Evolutionary conservation across 37 sponge, comb jelly and placozoan genomes (phyloP), one percentile per base, ranked within the genome.

Genomic region (Beroe ovata): DNA sequence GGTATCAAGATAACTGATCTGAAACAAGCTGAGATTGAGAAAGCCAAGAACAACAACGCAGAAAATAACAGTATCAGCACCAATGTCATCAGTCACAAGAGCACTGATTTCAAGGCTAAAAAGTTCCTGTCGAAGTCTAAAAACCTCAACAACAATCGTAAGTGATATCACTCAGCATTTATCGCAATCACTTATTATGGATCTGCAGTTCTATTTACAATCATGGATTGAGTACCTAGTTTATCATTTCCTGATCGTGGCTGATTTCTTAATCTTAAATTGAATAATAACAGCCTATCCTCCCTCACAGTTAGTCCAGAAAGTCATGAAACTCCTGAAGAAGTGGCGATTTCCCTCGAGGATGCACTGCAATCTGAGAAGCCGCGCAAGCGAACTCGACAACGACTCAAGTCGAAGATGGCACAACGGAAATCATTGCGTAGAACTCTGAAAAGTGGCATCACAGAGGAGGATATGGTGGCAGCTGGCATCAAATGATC

Each of bases 1-100:
- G 84, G 84, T 25, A 77, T 77, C 22, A 77, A 77, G 84, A 77
- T 77, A 26, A 77, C 84, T 41, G 84, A 77, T 40, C n/a, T 77
- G 26, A 77, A 77, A 25, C 18, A 69, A 6, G 63, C 28, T 4
- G 29, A 62, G 19, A 25, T 26, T 6, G 29, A 62, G 63, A 25
- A 62, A 47, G 54, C 54, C 11, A 47, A 47, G 54, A 47, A 47
- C 54, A 47, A 47, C 54, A 47, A 6, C 54, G 11, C 6, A 6
- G 11, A 6, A 6, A 47, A 11, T 47, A 47, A 11, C 54, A 47
- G 54, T 47, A 47, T 16, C 54, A 6, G 6, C 54, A 47, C 6
- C 54, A 47, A 11, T 11, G 11, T 16, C 54, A 47, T 16, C 54
- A 47, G 11, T 11, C 6, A 47, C 54, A 47, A 47, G 54, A 47